Evolutionary conservation across 2,888 invertebrate species (phyloP).

Genomic region (Pollenia angustigena): DNA sequence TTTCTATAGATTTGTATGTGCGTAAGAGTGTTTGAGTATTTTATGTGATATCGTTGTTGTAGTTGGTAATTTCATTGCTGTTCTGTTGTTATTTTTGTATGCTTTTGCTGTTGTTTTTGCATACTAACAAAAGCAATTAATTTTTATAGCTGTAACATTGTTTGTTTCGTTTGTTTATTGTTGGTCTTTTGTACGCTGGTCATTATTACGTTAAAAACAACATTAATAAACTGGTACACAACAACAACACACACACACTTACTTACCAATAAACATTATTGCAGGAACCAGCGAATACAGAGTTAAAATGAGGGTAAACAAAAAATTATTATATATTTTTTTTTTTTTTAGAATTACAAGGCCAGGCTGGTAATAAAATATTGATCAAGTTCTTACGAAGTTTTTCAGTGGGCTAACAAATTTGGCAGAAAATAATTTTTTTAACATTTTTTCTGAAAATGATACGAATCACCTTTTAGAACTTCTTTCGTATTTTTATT

Average conservation of each 20-base stretch:
- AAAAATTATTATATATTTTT: too few species aligned
- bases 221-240: constrained; percentile 6
- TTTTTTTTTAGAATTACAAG: too few species aligned
- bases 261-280: background rate
- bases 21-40: background rate
- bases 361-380: too few species aligned
- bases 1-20: constrained; percentile 9
- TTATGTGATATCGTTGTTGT: constrained; percentile 10
- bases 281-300: too few species aligned
- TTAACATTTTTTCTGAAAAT: too few species aligned
- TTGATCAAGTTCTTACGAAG: too few species aligned
- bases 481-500: background rate
- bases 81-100: constrained; percentile 27
- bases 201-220: constrained; percentile 46
- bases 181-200: constrained; percentile 36
- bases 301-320: background rate
- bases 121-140: constrained; percentile 66
- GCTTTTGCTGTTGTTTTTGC: constrained; percentile 23
- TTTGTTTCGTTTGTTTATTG: constrained; percentile 55
- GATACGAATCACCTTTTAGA: too few species aligned
- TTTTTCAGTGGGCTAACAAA: too few species aligned
- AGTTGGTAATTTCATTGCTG: constrained; percentile 25
- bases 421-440: too few species aligned
- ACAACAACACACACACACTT: background rate
- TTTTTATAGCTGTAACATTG: constrained; percentile 60